These are phyloP conservation scores for Leptestheria dahalacensis DNA, from an alignment of 1,140 invertebrate genomes.

Conservation along the genomic window DNA sequence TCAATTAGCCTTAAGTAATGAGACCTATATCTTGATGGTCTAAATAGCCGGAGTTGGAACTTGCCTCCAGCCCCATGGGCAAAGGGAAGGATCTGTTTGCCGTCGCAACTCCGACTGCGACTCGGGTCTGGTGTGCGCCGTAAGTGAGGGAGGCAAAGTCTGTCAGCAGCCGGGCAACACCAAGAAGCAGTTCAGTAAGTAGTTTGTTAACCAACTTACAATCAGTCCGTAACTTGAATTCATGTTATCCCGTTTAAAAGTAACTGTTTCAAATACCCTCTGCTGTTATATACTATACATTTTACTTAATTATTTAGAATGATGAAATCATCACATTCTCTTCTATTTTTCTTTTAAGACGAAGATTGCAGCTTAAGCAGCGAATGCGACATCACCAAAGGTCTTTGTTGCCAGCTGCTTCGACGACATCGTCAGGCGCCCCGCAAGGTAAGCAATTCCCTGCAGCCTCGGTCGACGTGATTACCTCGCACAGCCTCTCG, in stretches of 20 bases:
- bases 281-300: neutral
- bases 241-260: too few species aligned
- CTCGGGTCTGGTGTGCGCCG: conserved; percentile 48
- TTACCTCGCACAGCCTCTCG: too few species aligned
- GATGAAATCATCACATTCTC: neutral
- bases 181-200: conserved; percentile 59
- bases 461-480: too few species aligned
- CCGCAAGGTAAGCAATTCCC: conserved; percentile 56
- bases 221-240: neutral
- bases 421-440: conserved; percentile 65
- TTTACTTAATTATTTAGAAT: neutral
- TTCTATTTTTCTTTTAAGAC: conserved; percentile 31
- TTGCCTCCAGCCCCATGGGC: conserved; percentile 51
- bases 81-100: conserved; percentile 55
- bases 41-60: conserved; percentile 40
- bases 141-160: conserved; percentile 33
- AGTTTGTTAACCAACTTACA: neutral
- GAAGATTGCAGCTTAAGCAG: conserved; percentile 66
- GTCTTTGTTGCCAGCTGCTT: conserved; percentile 77
- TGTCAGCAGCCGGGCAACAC: conserved; percentile 57
- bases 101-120: conserved; percentile 55
- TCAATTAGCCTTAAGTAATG: too few species aligned
- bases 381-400: conserved; percentile 69
- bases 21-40: too few species aligned
- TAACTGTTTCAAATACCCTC: too few species aligned